Percentiles rank a stretch among this genome's conserved stretches.
Evolutionary conservation across 2,888 invertebrate genomes (phyloP).

Genomic region (Onchidella celtica): DNA sequence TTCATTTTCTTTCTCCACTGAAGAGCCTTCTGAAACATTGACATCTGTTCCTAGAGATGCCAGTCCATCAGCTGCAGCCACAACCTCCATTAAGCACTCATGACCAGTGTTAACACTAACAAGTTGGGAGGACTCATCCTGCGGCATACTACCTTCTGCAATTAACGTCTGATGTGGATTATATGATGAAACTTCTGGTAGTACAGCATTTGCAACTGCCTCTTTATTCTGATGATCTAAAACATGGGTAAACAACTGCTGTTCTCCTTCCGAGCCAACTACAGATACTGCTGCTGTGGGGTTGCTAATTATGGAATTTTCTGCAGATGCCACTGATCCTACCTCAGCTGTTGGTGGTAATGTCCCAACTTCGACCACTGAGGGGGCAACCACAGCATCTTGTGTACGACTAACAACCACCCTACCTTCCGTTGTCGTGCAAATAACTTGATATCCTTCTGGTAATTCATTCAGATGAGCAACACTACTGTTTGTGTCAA

Average conservation of each 20-base stretch:
- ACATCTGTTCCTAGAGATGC: slow-evolving; percentile 30
- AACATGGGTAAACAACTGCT: slow-evolving; percentile 12
- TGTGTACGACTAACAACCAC: slow-evolving; percentile 13
- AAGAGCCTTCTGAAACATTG: neutral
- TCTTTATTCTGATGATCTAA: neutral
- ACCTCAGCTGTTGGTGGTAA: neutral
- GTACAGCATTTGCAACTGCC: neutral
- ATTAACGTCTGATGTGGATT: neutral
- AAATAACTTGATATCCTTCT: slow-evolving; percentile 33
- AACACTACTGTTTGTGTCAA: slow-evolving; percentile 1
- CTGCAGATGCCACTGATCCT: neutral
- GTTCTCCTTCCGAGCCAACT: neutral
- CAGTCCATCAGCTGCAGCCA: slow-evolving; percentile 34
- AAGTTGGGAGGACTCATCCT: neutral
- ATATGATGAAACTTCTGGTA: neutral
- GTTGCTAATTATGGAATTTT: neutral
- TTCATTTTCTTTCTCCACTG: neutral
- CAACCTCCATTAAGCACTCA: slow-evolving; percentile 36
- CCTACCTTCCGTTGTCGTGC: slow-evolving; percentile 34
- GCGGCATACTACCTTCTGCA: neutral
- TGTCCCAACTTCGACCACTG: no score
- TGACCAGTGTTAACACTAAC: neutral
- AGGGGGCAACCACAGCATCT: neutral
- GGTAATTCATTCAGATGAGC: slow-evolving; percentile 33
- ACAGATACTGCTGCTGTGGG: neutral